Percentiles rank a stretch among this genome's conserved stretches.
Conservation (phyloP, 1,140 invertebrate genomes). For the Ridgeia piscesae region DNA sequence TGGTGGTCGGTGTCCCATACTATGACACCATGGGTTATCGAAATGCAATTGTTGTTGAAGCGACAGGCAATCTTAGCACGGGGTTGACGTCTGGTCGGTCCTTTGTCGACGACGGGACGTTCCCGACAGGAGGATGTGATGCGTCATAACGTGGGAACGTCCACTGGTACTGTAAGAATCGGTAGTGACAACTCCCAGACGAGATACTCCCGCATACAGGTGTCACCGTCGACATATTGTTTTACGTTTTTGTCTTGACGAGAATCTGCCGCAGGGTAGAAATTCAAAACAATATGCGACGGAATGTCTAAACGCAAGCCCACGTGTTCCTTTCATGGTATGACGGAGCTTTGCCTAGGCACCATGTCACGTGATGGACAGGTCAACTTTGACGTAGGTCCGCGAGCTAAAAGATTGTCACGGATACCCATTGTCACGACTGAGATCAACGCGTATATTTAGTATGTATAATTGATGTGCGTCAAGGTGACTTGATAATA, state of each 20-base stretch:
- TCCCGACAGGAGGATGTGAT: not conserved
- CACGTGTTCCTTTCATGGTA: too few relatives aligned
- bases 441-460: not conserved
- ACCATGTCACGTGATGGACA: too few relatives aligned
- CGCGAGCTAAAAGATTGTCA: not conserved
- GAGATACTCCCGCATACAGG: too few relatives aligned
- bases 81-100: not conserved
- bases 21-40: not conserved
- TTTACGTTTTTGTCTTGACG: too few relatives aligned
- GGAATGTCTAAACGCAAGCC: too few relatives aligned
- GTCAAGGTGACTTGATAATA: not conserved
- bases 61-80: not conserved
- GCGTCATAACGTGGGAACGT: not conserved
- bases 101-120: not conserved
- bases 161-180: not conserved
- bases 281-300: too few relatives aligned
- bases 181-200: not conserved
- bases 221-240: too few relatives aligned
- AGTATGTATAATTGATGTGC: not conserved
- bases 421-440: not conserved
- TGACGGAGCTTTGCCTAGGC: too few relatives aligned
- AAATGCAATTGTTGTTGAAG: not conserved
- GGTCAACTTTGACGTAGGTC: not conserved
- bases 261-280: too few relatives aligned
- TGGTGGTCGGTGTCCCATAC: not conserved